Evolutionary conservation across 2,113 vertebrate genomes (phyloP), one percentile per base, ranked within the genome.

Genomic region (Tylochromis polylepis): DNA sequence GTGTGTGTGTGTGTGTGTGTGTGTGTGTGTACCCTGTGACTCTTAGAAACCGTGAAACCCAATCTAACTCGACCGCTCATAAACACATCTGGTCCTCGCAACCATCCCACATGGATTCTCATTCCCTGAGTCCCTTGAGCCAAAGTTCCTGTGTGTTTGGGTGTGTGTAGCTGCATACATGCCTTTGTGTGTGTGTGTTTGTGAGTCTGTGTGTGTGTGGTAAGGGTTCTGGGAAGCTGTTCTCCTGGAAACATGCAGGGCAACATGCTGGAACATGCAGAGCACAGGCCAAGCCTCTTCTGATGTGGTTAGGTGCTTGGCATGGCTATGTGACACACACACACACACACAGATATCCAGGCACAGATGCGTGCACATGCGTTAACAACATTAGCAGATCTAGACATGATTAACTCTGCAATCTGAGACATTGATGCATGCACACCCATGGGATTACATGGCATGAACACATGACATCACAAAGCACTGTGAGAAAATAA

Each of bases 41-140:
- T 85, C 83, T 58, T 49, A 24, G 87, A 90, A 80, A 81, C 83
- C 81, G 79, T 82, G 92, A 88, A 91, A 88, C 88, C 81, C 77
- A 91, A 86, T 79, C 70, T 29, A 82, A 88, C 85, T 89, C 53
- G 55, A 62, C 46, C 18, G 59, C 88, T 91, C 91, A 93, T 94
- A 92, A 95, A 93, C 94, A 95, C 95, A 95, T 95, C 95, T 95
- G 96, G 91, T 93, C 90, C 82, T 90, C 11, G 12, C 91, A 92
- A 88, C 27, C 85, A 80, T 93, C 91, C 87, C 80, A 89, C 89
- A 90, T 89, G 79, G 89, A 89, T 89, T 92, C 88, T 82, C 83
- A 88, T 59, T 91, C 81, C 20, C 84, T 1, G 36, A 65, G 88
- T 86, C 90, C 89, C 82, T 70, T 81, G 85, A 91, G 91, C 91